These are phyloP conservation scores for Mastacembelus armatus DNA, from an alignment of 2,797 vertebrate genomes.

Conservation along the genomic window DNA sequence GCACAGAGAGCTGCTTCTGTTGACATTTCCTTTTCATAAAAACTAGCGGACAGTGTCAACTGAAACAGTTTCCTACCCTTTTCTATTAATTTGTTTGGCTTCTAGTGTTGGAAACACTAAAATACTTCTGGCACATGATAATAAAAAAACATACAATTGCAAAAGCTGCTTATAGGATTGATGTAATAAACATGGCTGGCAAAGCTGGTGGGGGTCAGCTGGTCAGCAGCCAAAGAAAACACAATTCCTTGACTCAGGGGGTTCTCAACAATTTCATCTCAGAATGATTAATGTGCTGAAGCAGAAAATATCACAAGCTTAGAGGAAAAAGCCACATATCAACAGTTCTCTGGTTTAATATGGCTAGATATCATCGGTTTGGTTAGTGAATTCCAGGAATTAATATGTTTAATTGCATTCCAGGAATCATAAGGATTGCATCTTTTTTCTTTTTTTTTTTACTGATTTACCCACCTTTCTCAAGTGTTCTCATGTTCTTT, in stretches of 20 bases:
- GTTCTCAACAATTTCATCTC: conserved; percentile 47
- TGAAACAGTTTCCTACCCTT: conserved; percentile 43
- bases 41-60: conserved; percentile 18
- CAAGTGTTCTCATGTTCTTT: conserved; percentile 2
- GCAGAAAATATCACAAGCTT: conserved; percentile 45
- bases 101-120: conserved; percentile 23
- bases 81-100: conserved; percentile 21
- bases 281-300: conserved; percentile 47
- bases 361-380: conserved; percentile 19
- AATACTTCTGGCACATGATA: conserved; percentile 30
- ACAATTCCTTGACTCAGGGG: conserved; percentile 41
- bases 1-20: conserved; percentile 8
- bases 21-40: conserved; percentile 38
- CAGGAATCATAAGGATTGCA: conserved; percentile 1
- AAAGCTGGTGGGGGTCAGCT: conserved; percentile 29
- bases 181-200: conserved; percentile 43
- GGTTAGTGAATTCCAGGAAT: conserved; percentile 28
- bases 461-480: conserved; percentile 21
- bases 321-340: conserved; percentile 21
- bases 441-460: not conserved
- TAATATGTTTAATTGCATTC: conserved; percentile 4
- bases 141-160: conserved; percentile 45
- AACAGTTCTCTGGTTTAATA: conserved; percentile 20
- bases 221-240: conserved; percentile 55
- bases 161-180: conserved; percentile 15